Base-by-base conservation (phyloP, 2,113 vertebrate species). In the Corythornis madagascariensis region DNA sequence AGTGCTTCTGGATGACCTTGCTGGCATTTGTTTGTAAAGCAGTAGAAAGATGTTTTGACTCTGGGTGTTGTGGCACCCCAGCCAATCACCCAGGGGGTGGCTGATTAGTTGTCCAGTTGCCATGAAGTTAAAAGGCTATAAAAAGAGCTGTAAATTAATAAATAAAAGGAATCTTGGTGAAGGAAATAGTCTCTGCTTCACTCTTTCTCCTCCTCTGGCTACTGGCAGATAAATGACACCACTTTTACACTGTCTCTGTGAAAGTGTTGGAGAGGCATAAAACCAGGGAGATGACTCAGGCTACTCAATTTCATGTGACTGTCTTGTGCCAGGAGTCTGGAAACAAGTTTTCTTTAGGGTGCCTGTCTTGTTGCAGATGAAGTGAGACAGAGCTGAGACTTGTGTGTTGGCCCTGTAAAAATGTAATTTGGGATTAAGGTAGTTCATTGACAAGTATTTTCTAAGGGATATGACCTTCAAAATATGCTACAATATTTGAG, bases 341-440 rank as follows among this genome's bases (percentile, higher is more conserved):
- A 66, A 89, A 38, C 21, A 50, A 82, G 70, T n/a, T 71, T 86
- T 93, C 65, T 56, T 11, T 14, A 67, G 11, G 4, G 9, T 20
- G 4, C 71, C n/a, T 86, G 1, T 29, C 7, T 31, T 43, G 3
- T 0, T 59, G 20, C 3, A 2, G 13, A 9, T 76, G 33, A 75
- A 85, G 56, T 50, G 29, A 7, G 18, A 26, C 64, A 42, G 61
- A 65, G 20, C n/a, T 81, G 42, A 86, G 53, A 14, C 14, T 59
- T 86, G 18, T 11, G 10, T 83, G 35, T 7, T 92, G 47, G 53
- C 19, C 22, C 28, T 33, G 35, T 65, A 35, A 75, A 91, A 92
- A 50, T 5, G 1, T 42, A 73, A 76, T 50, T 86, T 71, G 19
- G 38, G 45, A 13, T 42, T 7, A 52, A 71, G 22, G 7, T 74